Percentiles rank a stretch among this genome's conserved stretches.
Conservation (phyloP, 2,113 vertebrate genomes). For the Picathartes gymnocephalus region DNA sequence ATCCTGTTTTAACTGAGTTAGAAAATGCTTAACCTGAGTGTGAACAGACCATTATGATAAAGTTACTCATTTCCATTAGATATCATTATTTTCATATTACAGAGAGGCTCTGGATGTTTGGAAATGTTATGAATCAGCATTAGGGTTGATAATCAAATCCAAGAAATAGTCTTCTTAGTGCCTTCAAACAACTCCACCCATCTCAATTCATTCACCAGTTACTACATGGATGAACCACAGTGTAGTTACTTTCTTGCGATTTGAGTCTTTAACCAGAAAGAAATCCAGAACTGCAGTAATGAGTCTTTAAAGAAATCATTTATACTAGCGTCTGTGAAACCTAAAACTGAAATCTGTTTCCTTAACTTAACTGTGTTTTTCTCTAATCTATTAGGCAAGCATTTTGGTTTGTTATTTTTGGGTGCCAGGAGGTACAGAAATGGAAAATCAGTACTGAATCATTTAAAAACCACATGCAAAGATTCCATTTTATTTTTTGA, state of each 20-base stretch:
- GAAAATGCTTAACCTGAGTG: not conserved
- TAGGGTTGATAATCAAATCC: not conserved
- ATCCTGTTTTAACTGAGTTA: not conserved
- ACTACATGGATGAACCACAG: not conserved
- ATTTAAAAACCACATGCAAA: not conserved
- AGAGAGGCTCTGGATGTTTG: not conserved
- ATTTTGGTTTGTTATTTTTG: conserved; percentile 9
- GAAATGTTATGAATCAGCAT: not conserved
- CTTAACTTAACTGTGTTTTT: not conserved
- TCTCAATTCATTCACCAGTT: conserved; percentile 1
- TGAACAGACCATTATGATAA: not conserved
- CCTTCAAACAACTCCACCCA: conserved; percentile 18
- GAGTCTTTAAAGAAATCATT: not conserved
- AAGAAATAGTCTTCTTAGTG: not conserved
- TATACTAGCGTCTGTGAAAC: not conserved
- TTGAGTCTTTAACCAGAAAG: not conserved
- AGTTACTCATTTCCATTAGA: not conserved
- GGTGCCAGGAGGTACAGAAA: not conserved
- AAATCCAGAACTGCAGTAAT: not conserved
- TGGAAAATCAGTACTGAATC: not conserved
- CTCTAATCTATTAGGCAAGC: not conserved
- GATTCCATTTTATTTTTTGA: not conserved
- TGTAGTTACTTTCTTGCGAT: not conserved
- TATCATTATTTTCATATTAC: not conserved
- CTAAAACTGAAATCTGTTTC: not conserved